These are phyloP conservation scores for Ophioninae sp. DNA, from an alignment of 2,888 invertebrate genomes.

Conservation along the genomic window DNA sequence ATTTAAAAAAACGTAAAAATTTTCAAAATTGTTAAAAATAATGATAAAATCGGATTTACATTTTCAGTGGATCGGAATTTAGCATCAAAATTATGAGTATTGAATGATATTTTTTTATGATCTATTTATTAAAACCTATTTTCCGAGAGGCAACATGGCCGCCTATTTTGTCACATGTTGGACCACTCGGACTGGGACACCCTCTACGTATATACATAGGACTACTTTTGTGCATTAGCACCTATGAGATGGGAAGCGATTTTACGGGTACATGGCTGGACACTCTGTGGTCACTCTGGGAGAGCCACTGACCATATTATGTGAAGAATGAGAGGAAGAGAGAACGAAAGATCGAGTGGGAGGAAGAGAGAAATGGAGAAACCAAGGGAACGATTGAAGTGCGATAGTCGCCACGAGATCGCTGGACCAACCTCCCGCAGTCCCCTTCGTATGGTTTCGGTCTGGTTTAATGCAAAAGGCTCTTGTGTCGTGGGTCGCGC, in stretches of 20 bases:
- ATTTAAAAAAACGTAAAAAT: too few relatives aligned
- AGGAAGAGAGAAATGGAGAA: slow-evolving; percentile 8
- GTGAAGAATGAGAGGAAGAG: slow-evolving; percentile 15
- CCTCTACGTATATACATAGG: not conserved
- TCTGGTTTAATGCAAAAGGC: slow-evolving; percentile 52
- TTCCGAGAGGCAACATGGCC: too few relatives aligned
- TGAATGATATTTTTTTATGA: too few relatives aligned
- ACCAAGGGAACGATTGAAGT: slow-evolving; percentile 35
- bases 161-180: too few relatives aligned
- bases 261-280: slow-evolving; percentile 68
- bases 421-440: slow-evolving; percentile 33
- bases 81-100: too few relatives aligned
- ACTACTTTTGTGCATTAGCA: slow-evolving; percentile 61
- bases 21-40: too few relatives aligned
- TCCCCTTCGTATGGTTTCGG: slow-evolving; percentile 17
- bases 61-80: too few relatives aligned
- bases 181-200: too few relatives aligned
- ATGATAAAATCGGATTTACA: too few relatives aligned
- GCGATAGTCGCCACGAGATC: slow-evolving; percentile 52
- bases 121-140: too few relatives aligned
- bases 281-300: slow-evolving; percentile 70
- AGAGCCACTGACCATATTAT: slow-evolving; percentile 56
- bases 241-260: slow-evolving; percentile 65
- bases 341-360: not conserved
- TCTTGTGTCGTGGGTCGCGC: slow-evolving; percentile 42